These are phyloP conservation scores for Campodea augens DNA, from an alignment of 1,140 invertebrate genomes.

Conservation along the genomic window DNA sequence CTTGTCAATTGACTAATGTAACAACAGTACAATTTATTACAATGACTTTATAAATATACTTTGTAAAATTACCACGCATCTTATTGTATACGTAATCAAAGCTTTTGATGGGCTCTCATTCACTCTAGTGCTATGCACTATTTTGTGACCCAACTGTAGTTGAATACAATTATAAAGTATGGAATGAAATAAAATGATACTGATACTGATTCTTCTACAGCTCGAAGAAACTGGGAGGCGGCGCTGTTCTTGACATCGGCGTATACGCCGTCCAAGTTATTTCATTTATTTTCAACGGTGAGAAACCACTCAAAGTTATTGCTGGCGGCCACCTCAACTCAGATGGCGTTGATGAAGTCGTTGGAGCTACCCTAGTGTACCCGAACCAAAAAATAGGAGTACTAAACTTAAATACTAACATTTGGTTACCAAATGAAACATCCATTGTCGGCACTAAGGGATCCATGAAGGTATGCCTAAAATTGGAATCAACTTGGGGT, in stretches of 20 bases:
- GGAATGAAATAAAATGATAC: too few species aligned
- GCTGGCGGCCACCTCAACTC: conserved; percentile 42
- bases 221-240: conserved; percentile 47
- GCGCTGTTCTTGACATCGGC: conserved; percentile 61
- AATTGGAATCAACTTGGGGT: too few species aligned
- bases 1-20: too few species aligned
- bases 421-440: conserved; percentile 39
- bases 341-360: conserved; percentile 44
- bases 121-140: too few species aligned
- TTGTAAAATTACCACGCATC: too few species aligned
- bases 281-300: conserved; percentile 43
- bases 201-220: conserved; percentile 4
- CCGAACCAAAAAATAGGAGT: conserved; percentile 38
- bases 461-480: conserved; percentile 38
- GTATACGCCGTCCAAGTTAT: conserved; percentile 61
- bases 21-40: too few species aligned
- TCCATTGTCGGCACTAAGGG: conserved; percentile 47
- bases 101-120: too few species aligned
- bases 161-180: too few species aligned
- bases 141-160: too few species aligned
- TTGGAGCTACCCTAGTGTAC: conserved; percentile 40
- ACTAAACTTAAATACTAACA: conserved; percentile 30
- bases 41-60: too few species aligned
- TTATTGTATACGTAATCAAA: too few species aligned
- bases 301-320: conserved; percentile 22